Base-by-base conservation (phyloP, 2,797 vertebrate genomes). In the Sandelia bainsii region DNA sequence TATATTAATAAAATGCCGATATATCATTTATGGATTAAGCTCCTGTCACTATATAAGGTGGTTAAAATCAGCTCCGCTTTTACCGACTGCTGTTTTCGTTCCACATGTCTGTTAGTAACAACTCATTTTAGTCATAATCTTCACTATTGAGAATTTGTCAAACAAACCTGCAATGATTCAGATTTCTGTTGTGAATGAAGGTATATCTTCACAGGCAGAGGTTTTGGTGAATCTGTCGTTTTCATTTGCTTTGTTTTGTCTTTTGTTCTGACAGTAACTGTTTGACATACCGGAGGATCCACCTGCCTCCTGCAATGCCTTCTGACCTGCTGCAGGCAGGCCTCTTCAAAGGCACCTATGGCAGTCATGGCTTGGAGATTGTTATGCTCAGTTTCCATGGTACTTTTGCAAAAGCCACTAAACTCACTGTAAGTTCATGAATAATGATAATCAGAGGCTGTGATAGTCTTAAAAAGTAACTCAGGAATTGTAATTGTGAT, bases 331-430 rank as follows among this genome's bases (percentile, higher is more conserved):
- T 99, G 81, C 86, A 89, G 75, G 97, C 98, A 0, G 98, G 98
- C 48, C 97, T 99, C 77, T 99, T 99, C 87, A 99, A 99, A 85
- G 98, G 98, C 56, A 99, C 98, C 0, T 99, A 99, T 0, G 98
- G 98, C 44, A 99, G 97, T 90, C 98, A 99, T 0, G 98, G 98
- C 19, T 93, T 99, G 81, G 98, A 99, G 94, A 97, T 99, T 0
- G 96, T 99, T 79, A 98, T 99, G 98, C 91, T 99, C 34, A 99
- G 98, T 90, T 99, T 99, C 76, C 97, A 98, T 0, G 95, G 95
- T n/a, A 90, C 20, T 11, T 93, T 87, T 1, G 97, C 96, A 7
- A 96, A 96, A 81, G 97, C 96, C 56, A 99, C 98, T 8, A 99
- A 99, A 88, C 97, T 99, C 89, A 99, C 98, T 0, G 98, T 99